These are phyloP conservation scores for Grus americana DNA, from an alignment of 2,113 vertebrate species.

Conservation along the genomic window DNA sequence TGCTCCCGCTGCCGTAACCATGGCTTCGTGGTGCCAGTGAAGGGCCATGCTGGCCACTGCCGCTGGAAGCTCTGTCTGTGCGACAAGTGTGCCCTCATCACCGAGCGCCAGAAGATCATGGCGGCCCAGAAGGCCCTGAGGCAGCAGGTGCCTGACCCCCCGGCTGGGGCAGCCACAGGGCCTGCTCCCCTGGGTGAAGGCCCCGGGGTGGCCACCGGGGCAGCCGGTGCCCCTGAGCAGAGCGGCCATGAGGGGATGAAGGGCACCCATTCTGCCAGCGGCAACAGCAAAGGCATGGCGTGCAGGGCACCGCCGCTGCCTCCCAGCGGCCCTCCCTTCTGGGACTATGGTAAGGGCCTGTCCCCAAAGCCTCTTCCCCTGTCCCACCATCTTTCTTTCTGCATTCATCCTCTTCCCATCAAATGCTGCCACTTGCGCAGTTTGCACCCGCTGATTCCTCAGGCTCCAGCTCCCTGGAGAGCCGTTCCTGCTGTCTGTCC, in stretches of 20 bases:
- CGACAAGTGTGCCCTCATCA: slow-evolving; percentile 82
- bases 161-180: background rate
- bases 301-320: background rate
- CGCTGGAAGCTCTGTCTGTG: slow-evolving; percentile 81
- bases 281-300: background rate
- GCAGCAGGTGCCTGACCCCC: slow-evolving; percentile 27
- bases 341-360: slow-evolving; percentile 56
- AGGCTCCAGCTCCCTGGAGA: background rate
- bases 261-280: background rate
- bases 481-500: background rate
- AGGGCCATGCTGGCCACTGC: slow-evolving; percentile 82
- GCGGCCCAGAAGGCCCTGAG: slow-evolving; percentile 76
- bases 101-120: slow-evolving; percentile 82
- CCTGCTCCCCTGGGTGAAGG: background rate
- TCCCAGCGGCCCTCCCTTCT: background rate
- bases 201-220: rapidly evolving
- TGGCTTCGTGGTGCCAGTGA: slow-evolving; percentile 79
- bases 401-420: too few species aligned
- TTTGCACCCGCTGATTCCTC: background rate
- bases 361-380: background rate
- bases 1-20: slow-evolving; percentile 86
- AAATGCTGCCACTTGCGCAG: background rate
- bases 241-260: background rate
- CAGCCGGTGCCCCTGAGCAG: background rate
- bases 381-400: background rate